Conservation (phyloP, 2,113 vertebrate species). For the Paramormyrops kingsleyae region DNA sequence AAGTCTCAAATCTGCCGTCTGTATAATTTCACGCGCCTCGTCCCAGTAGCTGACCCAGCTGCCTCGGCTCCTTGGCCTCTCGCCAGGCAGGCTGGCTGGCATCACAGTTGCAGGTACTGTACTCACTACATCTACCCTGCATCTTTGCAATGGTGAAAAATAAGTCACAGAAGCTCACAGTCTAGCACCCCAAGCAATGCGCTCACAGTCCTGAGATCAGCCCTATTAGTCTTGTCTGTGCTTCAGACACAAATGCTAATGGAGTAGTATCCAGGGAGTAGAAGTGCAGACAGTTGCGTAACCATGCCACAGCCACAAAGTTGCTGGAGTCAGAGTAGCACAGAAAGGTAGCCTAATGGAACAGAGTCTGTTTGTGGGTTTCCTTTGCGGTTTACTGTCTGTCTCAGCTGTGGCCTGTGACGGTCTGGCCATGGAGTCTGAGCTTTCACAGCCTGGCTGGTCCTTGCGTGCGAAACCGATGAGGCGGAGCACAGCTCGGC, state of each 20-base stretch:
- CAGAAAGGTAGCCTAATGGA: not conserved
- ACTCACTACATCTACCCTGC: not conserved
- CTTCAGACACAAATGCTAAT: not conserved
- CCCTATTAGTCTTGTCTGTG: not conserved
- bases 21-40: not conserved
- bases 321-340: not conserved
- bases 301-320: not conserved
- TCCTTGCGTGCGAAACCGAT: not conserved
- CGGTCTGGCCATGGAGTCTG: not conserved
- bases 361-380: not conserved
- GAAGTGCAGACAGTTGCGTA: not conserved
- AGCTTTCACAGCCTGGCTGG: not conserved
- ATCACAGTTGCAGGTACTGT: not conserved
- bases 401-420: not conserved
- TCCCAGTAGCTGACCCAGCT: not conserved
- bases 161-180: not conserved
- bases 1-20: not conserved
- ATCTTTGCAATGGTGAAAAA: not conserved
- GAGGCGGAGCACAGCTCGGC: not conserved
- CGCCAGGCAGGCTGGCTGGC: not conserved
- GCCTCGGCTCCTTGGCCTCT: not conserved
- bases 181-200: not conserved
- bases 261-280: not conserved
- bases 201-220: not conserved
- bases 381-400: not conserved